Base-by-base conservation (phyloP, 2,888 invertebrate species). In the Polyommatus icarus region DNA sequence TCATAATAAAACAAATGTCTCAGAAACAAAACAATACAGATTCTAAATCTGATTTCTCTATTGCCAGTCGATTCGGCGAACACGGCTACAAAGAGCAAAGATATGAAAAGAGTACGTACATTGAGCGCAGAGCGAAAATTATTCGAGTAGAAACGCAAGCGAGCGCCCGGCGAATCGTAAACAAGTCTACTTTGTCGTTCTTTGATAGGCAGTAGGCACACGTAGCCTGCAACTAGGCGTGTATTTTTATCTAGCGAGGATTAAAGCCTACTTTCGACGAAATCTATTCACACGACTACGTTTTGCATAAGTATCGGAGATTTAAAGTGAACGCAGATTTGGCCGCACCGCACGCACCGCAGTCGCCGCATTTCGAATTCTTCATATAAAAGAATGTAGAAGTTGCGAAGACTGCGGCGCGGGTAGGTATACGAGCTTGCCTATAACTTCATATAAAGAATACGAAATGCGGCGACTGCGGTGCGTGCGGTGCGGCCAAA, bases 111-210 rank as follows among this genome's bases (percentile, higher is more conserved):
- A 73, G 77, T 77, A 59, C 18, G 24, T 77, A 77, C 73, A 77
- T 77, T 77, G 77, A 77, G 57, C 77, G 57, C 57, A 73, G 72
- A 67, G 50, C 29, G 54, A 71, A 50, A 77, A 71, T 77, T 73
- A 77, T 77, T 77, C 72, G 59, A 77, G 72, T 72, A 72, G 77
- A 77, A 77, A 77, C 77, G 72, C 57, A 77, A 72, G 77, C 77
- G 77, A 57, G 77, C 77, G 77, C 71, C 71, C 77, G 77, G 54
- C 72, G 77, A 77, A 72, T 77, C 77, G 77, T 77, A 77, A 77
- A 77, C 72, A 77, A 77, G 71, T 54, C 77, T 77, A 77, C 72
- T 77, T 77, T 77, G 72, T 77, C 77, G 77, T 40, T 57, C 77
- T 77, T 77, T 72, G 71, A 57, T 77, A 77, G 77, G 72, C 77